These are phyloP conservation scores for Callosobruchus maculatus DNA, from an alignment of 2,888 invertebrate genomes.

Conservation along the genomic window DNA sequence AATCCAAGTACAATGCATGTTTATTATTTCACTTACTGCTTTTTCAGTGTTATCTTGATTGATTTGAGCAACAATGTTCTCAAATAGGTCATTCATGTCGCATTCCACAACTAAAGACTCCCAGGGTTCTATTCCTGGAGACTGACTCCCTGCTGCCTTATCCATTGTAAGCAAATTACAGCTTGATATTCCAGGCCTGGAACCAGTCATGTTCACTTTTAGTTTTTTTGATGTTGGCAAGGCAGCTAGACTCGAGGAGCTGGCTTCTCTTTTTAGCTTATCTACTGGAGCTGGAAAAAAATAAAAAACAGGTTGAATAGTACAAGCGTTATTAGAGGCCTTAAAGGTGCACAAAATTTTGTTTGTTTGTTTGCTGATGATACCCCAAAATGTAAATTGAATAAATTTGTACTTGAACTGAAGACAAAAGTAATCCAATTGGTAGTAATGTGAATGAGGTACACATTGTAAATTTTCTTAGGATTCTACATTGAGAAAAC, in stretches of 20 bases:
- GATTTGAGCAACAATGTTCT: conserved; percentile 69
- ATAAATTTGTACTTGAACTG: too few relatives aligned
- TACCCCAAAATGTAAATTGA: too few relatives aligned
- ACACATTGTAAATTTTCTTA: too few relatives aligned
- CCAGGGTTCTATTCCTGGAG: conserved; percentile 58
- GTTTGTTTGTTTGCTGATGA: too few relatives aligned
- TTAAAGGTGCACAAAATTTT: too few relatives aligned
- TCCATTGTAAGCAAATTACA: conserved; percentile 33
- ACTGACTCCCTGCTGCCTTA: conserved; percentile 25
- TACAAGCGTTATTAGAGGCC: not conserved
- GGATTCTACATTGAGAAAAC: too few relatives aligned
- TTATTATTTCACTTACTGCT: conserved; percentile 62
- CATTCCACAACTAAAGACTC: conserved; percentile 73
- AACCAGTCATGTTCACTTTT: conserved; percentile 47
- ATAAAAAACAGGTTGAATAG: conserved; percentile 15
- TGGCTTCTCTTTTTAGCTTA: conserved; percentile 70
- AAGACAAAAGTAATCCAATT: too few relatives aligned
- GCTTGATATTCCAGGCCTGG: conserved; percentile 45
- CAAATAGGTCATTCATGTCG: conserved; percentile 75
- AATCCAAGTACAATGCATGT: too few relatives aligned
- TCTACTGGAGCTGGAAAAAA: conserved; percentile 42
- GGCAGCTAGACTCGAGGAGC: conserved; percentile 52
- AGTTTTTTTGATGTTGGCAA: conserved; percentile 61
- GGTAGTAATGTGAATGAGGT: too few relatives aligned
- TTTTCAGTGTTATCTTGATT: conserved; percentile 78